Evolutionary conservation across 2,113 vertebrate species (phyloP).

Genomic region (Neotragus moschatus): DNA sequence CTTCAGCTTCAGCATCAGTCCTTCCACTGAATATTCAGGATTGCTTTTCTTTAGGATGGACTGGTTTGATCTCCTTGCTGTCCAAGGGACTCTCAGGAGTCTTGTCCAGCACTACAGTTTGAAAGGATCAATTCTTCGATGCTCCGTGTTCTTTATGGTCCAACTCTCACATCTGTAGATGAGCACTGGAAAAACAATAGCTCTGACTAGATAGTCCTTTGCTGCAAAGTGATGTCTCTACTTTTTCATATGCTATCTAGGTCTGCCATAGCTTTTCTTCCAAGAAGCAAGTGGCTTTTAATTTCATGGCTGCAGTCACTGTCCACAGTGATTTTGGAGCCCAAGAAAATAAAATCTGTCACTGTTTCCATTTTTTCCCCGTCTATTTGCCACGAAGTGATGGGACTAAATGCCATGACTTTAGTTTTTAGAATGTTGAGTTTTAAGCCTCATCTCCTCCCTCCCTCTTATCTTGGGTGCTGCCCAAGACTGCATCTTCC

Average conservation of each 20-base stretch:
- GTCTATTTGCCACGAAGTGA: background rate
- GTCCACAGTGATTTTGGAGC: background rate
- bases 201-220: background rate
- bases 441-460: background rate
- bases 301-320: background rate
- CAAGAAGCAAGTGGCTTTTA: background rate
- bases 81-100: background rate
- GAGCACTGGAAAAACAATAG: background rate
- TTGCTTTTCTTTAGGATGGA: background rate
- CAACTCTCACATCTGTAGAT: background rate
- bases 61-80: background rate
- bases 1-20: background rate
- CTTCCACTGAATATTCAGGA: background rate
- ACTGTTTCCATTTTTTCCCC: background rate
- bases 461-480: background rate
- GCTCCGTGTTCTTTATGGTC: background rate
- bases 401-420: background rate
- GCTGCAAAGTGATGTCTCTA: background rate
- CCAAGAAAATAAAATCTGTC: background rate
- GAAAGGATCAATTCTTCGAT: background rate
- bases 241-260: background rate
- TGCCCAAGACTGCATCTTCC: background rate
- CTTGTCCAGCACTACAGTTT: background rate
- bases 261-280: background rate
- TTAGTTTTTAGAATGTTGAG: background rate